A percentile compares a stretch with the other conserved stretches of the same genome.
phyloP scores from a whole-genome alignment of 2,797 vertebrate genomes.

The Coendou prehensilis region DNA sequence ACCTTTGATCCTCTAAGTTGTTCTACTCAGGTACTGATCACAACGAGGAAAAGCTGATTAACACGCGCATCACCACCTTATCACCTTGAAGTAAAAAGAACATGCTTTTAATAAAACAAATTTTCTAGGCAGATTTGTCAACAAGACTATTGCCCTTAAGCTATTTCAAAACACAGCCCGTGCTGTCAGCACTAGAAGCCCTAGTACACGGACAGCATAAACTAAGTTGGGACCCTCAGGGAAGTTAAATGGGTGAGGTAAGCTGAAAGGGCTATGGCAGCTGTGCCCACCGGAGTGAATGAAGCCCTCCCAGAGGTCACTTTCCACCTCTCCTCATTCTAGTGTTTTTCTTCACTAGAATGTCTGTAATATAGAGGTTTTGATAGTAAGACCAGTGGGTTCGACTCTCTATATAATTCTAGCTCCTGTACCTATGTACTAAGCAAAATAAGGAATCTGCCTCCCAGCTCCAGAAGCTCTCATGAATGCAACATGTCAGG shows the following conservation, averaged over 20 bases:
- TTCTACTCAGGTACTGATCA: not conserved
- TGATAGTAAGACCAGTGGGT: not conserved
- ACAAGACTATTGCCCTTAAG: not conserved
- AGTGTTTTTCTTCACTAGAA: not conserved
- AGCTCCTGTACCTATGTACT: no score
- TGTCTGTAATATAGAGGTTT: not conserved
- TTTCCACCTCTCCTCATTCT: no score
- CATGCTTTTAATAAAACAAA: not conserved
- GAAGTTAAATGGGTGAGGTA: not conserved
- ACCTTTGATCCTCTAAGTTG: not conserved
- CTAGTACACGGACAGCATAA: rapidly evolving
- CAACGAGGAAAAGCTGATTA: not conserved
- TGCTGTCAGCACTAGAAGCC: no score
- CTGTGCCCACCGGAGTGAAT: not conserved
- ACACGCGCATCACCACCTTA: not conserved
- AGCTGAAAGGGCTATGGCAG: not conserved
- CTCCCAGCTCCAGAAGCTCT: not conserved
- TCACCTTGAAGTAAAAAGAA: not conserved
- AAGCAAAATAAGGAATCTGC: not conserved
- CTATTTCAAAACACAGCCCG: not conserved
- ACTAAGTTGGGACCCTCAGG: not conserved
- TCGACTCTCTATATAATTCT: not conserved
- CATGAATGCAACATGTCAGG: not conserved
- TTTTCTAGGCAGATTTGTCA: not conserved
- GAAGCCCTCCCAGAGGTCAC: not conserved